Evolutionary conservation across 2,888 invertebrate genomes (phyloP).

Genomic region (Leptothorax acervorum): DNA sequence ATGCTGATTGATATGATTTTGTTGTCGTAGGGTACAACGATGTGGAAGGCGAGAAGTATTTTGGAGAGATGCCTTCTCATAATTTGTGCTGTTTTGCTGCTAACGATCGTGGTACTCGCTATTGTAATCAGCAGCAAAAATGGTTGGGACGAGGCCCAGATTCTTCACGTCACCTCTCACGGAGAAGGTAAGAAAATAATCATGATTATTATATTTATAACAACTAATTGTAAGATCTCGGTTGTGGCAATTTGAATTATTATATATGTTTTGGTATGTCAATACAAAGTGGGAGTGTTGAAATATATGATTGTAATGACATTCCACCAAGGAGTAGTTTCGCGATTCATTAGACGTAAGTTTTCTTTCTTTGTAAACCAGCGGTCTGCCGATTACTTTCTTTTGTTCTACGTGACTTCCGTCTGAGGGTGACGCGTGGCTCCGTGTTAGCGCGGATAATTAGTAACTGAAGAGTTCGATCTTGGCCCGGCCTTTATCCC

Average conservation of each 20-base stretch:
- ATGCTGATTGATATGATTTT: neutral
- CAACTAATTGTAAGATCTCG: neutral
- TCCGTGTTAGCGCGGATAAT: too few species aligned
- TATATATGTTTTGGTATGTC: too few species aligned
- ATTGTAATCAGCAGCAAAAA: constrained; percentile 87
- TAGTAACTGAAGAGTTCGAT: too few species aligned
- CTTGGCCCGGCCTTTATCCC: too few species aligned
- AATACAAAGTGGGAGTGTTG: too few species aligned
- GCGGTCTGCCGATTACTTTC: too few species aligned
- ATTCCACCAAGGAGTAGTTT: too few species aligned
- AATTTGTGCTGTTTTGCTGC: constrained; percentile 87
- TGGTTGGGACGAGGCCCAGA: constrained; percentile 80
- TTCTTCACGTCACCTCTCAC: constrained; percentile 81
- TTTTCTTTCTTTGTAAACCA: neutral
- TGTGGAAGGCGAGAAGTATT: constrained; percentile 91
- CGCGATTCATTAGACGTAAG: too few species aligned
- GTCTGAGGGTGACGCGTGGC: too few species aligned
- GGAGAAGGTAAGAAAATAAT: constrained; percentile 75
- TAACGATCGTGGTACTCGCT: constrained; percentile 88
- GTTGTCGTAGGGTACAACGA: constrained; percentile 89
- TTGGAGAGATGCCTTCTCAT: constrained; percentile 91
- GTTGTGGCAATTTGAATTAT: neutral
- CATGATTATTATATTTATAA: neutral
- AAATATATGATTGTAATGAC: too few species aligned
- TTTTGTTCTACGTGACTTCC: too few species aligned